Conservation (phyloP, 1,140 invertebrate genomes). For the Leptinotarsa lineolata region DNA sequence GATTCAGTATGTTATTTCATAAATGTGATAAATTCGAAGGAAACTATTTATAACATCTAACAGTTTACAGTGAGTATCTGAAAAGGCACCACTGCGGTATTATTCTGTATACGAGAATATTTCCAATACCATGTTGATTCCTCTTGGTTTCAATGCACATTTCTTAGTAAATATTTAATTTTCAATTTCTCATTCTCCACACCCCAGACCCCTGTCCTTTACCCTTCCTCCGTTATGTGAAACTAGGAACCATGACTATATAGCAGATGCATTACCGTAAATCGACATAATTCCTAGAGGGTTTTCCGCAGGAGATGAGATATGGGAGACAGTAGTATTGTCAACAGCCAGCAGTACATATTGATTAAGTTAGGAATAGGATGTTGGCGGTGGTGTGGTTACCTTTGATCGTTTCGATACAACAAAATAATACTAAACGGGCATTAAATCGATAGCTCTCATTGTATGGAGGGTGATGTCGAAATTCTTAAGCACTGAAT, state of each 20-base stretch:
- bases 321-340: conserved; percentile 1
- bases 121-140: no score
- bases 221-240: background rate
- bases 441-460: background rate
- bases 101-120: no score
- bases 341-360: background rate
- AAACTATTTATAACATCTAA: no score
- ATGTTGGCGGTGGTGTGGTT: background rate
- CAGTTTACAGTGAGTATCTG: no score
- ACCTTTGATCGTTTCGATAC: background rate
- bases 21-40: no score
- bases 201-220: background rate
- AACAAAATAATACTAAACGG: background rate
- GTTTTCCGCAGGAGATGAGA: background rate
- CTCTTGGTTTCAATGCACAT: no score
- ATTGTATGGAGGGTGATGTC: no score
- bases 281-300: background rate
- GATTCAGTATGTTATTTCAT: no score
- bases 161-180: no score
- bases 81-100: no score
- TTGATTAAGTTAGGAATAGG: background rate
- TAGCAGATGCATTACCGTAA: background rate
- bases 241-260: background rate
- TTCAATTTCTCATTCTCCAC: no score
- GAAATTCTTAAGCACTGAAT: no score